Conservation (phyloP, 1,140 invertebrate species). For the Marisa cornuarietis region DNA sequence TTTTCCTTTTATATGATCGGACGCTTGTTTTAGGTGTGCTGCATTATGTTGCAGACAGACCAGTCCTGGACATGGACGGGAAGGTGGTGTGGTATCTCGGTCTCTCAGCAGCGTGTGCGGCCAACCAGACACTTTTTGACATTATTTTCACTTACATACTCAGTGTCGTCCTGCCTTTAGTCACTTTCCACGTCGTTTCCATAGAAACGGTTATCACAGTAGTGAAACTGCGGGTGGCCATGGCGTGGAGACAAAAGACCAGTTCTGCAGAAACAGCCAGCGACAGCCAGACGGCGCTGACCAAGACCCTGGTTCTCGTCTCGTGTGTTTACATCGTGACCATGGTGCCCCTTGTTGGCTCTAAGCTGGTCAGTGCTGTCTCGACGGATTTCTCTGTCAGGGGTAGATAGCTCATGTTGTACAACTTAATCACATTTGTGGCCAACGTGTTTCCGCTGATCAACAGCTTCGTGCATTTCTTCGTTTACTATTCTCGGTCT, state of each 20-base stretch:
- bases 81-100: too few species aligned
- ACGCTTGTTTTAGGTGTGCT: too few species aligned
- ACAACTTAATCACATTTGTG: not conserved
- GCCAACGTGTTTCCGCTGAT: not conserved
- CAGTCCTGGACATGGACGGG: too few species aligned
- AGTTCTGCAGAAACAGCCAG: not conserved
- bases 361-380: not conserved
- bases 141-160: too few species aligned
- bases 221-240: not conserved
- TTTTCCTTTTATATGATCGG: too few species aligned
- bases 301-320: not conserved
- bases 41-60: too few species aligned
- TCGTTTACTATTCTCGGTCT: not conserved
- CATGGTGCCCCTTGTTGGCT: not conserved
- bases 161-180: not conserved
- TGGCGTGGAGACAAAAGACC: not conserved
- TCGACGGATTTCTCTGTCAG: not conserved
- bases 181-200: constrained; percentile 9
- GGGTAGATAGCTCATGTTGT: not conserved
- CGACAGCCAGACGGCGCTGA: not conserved
- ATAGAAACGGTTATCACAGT: not conserved
- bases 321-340: not conserved
- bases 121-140: too few species aligned
- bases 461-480: not conserved
- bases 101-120: too few species aligned